Evolutionary conservation across 2,888 invertebrate genomes (phyloP).

Genomic region (Agrotis puta): DNA sequence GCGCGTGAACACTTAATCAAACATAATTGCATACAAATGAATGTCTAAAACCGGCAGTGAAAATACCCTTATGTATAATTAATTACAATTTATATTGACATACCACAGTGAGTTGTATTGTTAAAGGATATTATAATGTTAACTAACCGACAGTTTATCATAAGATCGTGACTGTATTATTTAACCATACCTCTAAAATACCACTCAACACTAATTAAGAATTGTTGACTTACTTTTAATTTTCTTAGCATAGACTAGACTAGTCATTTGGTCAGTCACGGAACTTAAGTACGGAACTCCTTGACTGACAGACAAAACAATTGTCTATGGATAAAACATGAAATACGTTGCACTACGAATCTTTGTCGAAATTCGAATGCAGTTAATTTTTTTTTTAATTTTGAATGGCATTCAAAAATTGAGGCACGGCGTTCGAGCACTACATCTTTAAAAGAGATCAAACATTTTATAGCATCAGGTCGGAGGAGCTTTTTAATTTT

Average conservation of each 20-base stretch:
- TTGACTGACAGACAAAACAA: conserved; percentile 25
- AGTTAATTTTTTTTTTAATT: background rate
- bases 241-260: conserved; percentile 20
- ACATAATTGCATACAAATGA: conserved; percentile 59
- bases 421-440: no score
- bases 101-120: conserved; percentile 61
- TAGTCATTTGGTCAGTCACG: conserved; percentile 25
- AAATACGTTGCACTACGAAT: background rate
- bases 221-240: conserved; percentile 40
- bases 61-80: conserved; percentile 52
- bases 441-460: no score
- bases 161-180: conserved; percentile 48
- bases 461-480: no score
- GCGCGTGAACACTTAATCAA: conserved; percentile 43
- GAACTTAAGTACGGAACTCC: conserved; percentile 28
- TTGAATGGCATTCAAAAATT: background rate
- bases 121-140: conserved; percentile 62
- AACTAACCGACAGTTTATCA: conserved; percentile 36
- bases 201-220: conserved; percentile 46
- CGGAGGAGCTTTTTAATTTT: no score
- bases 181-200: conserved; percentile 22
- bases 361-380: background rate
- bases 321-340: background rate
- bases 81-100: conserved; percentile 60
- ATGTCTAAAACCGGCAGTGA: conserved; percentile 58